Evolutionary conservation across 30 jellyfish, hydroid and myxozoan species (phyloP).

Genomic region (Chironex yamaguchii): DNA sequence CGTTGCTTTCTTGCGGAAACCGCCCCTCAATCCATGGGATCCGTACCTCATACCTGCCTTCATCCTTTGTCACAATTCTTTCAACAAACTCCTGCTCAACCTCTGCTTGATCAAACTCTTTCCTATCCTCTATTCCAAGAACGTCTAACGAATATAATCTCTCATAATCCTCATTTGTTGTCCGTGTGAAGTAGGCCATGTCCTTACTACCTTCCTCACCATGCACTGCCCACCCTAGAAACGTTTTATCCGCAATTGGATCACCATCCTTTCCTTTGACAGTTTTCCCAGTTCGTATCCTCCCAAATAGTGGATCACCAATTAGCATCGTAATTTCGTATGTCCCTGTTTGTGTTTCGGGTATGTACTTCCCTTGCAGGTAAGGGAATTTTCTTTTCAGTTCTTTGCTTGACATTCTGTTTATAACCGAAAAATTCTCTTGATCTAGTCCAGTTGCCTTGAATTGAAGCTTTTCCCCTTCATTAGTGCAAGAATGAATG

Average conservation of each 20-base stretch:
- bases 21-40: constrained; percentile 68
- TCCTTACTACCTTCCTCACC: constrained; percentile 6
- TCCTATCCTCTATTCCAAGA: constrained; percentile 49
- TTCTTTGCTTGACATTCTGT: constrained; percentile 40
- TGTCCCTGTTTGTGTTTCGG: constrained; percentile 43
- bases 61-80: constrained; percentile 10
- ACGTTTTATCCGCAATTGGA: constrained; percentile 62
- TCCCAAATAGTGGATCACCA: constrained; percentile 61
- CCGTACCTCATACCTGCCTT: constrained; percentile 28
- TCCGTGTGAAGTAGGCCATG: constrained; percentile 42
- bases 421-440: constrained; percentile 20
- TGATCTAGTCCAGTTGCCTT: constrained; percentile 51
- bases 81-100: constrained; percentile 34
- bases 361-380: constrained; percentile 35
- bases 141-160: constrained; percentile 33
- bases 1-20: constrained; percentile 59
- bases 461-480: constrained; percentile 44
- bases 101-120: constrained; percentile 61
- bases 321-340: constrained; percentile 44
- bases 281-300: constrained; percentile 53
- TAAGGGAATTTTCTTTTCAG: constrained; percentile 36
- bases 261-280: constrained; percentile 30
- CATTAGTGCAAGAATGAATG: constrained; percentile 2
- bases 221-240: constrained; percentile 65
- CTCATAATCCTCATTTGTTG: constrained; percentile 45